A percentile compares a stretch with the other conserved stretches of the same genome.
Evolutionary conservation across 2,113 vertebrate genomes (phyloP).

Genomic region (Gadus macrocephalus): DNA sequence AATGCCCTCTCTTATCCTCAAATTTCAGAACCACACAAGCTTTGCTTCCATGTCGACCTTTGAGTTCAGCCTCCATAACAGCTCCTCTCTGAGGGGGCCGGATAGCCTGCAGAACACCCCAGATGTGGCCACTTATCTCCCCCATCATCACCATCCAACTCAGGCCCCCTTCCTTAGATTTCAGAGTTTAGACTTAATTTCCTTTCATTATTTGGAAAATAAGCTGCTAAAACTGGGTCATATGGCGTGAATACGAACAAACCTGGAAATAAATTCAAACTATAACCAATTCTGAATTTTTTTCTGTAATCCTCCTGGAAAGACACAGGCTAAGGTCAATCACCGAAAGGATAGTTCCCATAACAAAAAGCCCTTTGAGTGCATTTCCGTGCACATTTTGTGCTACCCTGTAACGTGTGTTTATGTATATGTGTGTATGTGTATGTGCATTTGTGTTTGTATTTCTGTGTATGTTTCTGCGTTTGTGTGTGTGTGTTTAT

Average conservation of each 20-base stretch:
- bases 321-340: slow-evolving; percentile 23
- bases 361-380: slow-evolving; percentile 21
- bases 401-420: background rate
- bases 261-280: slow-evolving; percentile 23
- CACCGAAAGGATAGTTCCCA: slow-evolving; percentile 42
- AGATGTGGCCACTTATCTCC: slow-evolving; percentile 41
- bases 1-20: too few species aligned
- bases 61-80: slow-evolving; percentile 12
- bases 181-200: slow-evolving; percentile 9
- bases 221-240: slow-evolving; percentile 33
- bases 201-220: slow-evolving; percentile 39
- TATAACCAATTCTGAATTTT: slow-evolving; percentile 49
- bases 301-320: slow-evolving; percentile 40
- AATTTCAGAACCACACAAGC: background rate
- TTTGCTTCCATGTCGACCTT: slow-evolving; percentile 38
- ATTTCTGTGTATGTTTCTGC: too few species aligned
- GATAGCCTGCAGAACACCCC: slow-evolving; percentile 9
- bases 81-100: too few species aligned
- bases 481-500: too few species aligned
- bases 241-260: slow-evolving; percentile 26
- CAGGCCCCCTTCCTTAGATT: slow-evolving; percentile 25
- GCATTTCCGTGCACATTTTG: background rate
- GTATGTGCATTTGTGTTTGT: background rate
- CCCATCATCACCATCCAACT: slow-evolving; percentile 27
- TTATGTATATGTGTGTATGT: background rate